Conservation (phyloP, 2,797 vertebrate genomes). For the Danio choprae region DNA sequence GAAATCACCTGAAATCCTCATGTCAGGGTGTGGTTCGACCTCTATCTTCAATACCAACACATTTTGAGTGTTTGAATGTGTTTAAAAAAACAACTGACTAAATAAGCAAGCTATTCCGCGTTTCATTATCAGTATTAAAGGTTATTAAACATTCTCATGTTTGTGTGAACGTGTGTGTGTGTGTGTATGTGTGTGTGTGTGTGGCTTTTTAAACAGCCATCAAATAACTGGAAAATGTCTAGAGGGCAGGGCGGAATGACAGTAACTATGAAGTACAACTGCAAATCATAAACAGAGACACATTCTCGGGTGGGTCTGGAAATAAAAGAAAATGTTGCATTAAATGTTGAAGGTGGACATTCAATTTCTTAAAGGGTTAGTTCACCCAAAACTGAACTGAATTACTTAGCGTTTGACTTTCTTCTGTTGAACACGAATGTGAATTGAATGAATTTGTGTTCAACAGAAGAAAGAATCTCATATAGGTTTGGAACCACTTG, state of each 20-base stretch:
- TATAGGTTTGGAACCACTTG: no score
- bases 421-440: no score
- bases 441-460: no score
- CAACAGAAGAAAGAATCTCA: no score
- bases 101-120: neutral
- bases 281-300: slow-evolving; percentile 4
- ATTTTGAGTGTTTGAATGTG: slow-evolving; percentile 33
- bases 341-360: no score
- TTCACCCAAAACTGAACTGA: no score
- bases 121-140: neutral
- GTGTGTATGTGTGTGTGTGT: slow-evolving; percentile 21
- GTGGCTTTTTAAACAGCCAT: slow-evolving; percentile 10
- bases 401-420: no score
- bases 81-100: slow-evolving; percentile 24
- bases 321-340: no score
- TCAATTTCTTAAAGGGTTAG: no score
- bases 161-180: slow-evolving; percentile 17
- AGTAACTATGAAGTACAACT: slow-evolving; percentile 13
- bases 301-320: slow-evolving; percentile 6
- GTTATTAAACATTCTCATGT: neutral
- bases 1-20: slow-evolving; percentile 59
- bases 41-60: slow-evolving; percentile 56
- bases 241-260: slow-evolving; percentile 48
- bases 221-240: slow-evolving; percentile 51
- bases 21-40: slow-evolving; percentile 65